Conservation (phyloP, 2,113 vertebrate species). For the Xyliphius kryptos region DNA sequence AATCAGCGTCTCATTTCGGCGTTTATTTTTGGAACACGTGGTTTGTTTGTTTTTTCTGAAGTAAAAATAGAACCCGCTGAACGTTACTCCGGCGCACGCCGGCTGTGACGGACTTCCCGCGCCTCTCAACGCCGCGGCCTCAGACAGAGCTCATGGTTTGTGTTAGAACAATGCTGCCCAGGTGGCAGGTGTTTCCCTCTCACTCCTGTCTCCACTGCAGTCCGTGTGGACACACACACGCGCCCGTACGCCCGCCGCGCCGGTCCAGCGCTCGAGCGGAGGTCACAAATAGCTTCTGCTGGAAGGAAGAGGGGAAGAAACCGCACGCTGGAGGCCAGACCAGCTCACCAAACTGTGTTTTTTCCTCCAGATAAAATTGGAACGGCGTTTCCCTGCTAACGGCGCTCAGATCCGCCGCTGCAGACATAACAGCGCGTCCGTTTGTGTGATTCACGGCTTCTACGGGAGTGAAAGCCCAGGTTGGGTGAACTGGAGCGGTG, state of each 20-base stretch:
- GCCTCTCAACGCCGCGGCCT: conserved; percentile 12
- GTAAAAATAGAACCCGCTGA: conserved; percentile 2
- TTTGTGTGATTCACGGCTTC: neutral
- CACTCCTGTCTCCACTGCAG: conserved; percentile 24
- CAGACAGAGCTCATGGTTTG: conserved; percentile 33
- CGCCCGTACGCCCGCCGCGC: conserved; percentile 40
- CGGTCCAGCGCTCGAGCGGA: conserved; percentile 33
- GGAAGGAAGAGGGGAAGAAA: conserved; percentile 42
- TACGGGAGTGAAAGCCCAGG: conserved; percentile 5
- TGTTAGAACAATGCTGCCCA: conserved; percentile 39
- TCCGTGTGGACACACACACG: conserved; percentile 14
- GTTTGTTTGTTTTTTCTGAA: neutral
- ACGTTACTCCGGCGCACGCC: conserved; percentile 1
- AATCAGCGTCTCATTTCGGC: no score
- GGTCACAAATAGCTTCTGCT: conserved; percentile 50
- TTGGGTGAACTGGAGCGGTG: neutral
- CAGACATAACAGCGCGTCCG: conserved; percentile 35
- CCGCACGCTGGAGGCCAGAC: conserved; percentile 6
- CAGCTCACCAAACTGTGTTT: conserved; percentile 11
- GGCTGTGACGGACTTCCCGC: conserved; percentile 22
- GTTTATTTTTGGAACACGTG: neutral
- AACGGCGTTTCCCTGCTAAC: neutral
- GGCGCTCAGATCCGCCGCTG: conserved; percentile 23
- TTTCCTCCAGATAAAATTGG: conserved; percentile 10
- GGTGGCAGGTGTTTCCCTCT: conserved; percentile 62